These are phyloP conservation scores for Chesias legatella DNA, from an alignment of 2,888 invertebrate genomes.

Conservation along the genomic window DNA sequence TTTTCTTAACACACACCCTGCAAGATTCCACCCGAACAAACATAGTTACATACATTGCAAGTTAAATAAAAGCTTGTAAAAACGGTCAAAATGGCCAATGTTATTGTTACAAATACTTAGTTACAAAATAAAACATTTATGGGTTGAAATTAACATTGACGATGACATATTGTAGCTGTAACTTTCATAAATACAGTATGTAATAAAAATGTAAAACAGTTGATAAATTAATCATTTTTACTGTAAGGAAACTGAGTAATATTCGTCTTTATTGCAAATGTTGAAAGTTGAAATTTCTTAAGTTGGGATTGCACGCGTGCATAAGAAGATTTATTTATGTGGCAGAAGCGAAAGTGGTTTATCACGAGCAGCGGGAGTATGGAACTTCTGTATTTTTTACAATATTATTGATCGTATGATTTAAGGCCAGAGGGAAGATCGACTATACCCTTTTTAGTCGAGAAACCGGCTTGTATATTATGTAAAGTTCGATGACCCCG, in stretches of 20 bases:
- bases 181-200: conserved; percentile 14
- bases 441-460: conserved; percentile 1
- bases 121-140: not conserved
- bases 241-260: conserved; percentile 6
- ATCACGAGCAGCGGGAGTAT: conserved; percentile 13
- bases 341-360: conserved; percentile 25
- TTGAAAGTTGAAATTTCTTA: conserved; percentile 11
- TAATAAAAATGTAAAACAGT: conserved; percentile 18
- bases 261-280: conserved; percentile 6
- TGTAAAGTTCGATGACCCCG: conserved; percentile 3
- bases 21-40: too few relatives aligned
- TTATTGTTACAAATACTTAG: too few relatives aligned
- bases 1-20: too few relatives aligned
- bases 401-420: conserved; percentile 13
- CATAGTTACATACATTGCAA: too few relatives aligned
- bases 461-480: conserved; percentile 1
- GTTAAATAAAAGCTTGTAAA: too few relatives aligned
- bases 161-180: conserved; percentile 18
- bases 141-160: conserved; percentile 21
- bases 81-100: conserved; percentile 4
- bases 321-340: conserved; percentile 11
- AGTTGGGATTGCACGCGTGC: conserved; percentile 12
- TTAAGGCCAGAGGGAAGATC: conserved; percentile 1
- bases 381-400: conserved; percentile 21
- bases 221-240: conserved; percentile 15